Evolutionary conservation across 2,888 invertebrate genomes (phyloP).

Genomic region (Drosophila anomalata): DNA sequence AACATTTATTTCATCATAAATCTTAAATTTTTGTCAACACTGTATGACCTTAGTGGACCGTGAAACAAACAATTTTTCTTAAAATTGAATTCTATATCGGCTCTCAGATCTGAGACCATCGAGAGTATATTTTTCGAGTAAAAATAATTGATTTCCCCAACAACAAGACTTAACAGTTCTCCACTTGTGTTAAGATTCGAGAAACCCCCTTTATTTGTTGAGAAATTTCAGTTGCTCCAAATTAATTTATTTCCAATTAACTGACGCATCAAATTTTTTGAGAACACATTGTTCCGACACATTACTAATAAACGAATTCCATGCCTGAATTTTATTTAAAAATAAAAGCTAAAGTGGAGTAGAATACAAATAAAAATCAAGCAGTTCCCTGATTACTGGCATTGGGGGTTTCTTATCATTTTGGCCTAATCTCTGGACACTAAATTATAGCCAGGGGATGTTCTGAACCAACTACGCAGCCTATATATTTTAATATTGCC

Average conservation of each 20-base stretch:
- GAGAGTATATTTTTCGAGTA: not conserved
- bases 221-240: conserved; percentile 5
- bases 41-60: conserved; percentile 2
- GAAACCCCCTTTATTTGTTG: not conserved
- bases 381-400: conserved; percentile 10
- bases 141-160: not conserved
- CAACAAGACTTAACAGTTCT: not conserved
- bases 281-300: not conserved
- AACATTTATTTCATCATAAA: not conserved
- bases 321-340: conserved; percentile 2
- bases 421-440: conserved; percentile 18
- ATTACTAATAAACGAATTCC: not conserved
- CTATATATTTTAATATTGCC: not conserved
- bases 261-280: conserved; percentile 21
- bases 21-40: not conserved
- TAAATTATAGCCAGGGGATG: conserved; percentile 17
- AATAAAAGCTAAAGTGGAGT: not conserved
- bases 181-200: not conserved
- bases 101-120: not conserved
- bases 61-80: not conserved
- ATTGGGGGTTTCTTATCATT: conserved; percentile 20
- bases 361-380: not conserved
- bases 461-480: not conserved
- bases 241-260: conserved; percentile 37
- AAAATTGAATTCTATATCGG: not conserved